A percentile compares a stretch with the other conserved stretches of the same genome.
These are phyloP conservation scores for Pseudanteris insignis DNA, from an alignment of 2,888 invertebrate species.

Conservation along the genomic window DNA sequence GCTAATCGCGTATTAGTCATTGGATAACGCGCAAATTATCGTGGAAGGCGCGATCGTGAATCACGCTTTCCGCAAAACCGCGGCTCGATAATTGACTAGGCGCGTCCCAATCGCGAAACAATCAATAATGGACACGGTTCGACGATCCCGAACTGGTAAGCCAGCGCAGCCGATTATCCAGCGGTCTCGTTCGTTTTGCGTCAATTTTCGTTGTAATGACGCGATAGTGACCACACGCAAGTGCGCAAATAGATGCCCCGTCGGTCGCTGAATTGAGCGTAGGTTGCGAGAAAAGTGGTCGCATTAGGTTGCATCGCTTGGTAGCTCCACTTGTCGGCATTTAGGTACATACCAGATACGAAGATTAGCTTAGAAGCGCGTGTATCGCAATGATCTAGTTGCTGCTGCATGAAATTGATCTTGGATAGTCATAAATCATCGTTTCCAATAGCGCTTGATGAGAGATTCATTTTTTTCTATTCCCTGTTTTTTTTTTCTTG, in stretches of 20 bases:
- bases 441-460: too few species aligned
- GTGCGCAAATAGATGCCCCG: conserved; percentile 15
- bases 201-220: conserved; percentile 40
- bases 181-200: conserved; percentile 33
- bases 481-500: too few species aligned
- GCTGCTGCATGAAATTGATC: too few species aligned
- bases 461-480: too few species aligned
- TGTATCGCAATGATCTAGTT: too few species aligned
- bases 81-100: conserved; percentile 31
- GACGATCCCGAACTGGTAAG: conserved; percentile 17
- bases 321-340: neutral
- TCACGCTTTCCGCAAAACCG: conserved; percentile 41
- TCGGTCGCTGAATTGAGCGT: conserved; percentile 20
- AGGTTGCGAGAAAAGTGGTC: conserved; percentile 24
- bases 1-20: conserved; percentile 45
- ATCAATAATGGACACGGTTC: conserved; percentile 31
- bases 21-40: conserved; percentile 43
- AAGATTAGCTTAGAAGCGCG: conserved; percentile 2
- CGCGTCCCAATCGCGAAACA: conserved; percentile 38
- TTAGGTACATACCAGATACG: conserved; percentile 7
- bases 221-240: conserved; percentile 31
- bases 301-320: conserved; percentile 13
- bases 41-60: conserved; percentile 28
- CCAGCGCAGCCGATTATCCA: conserved; percentile 30
- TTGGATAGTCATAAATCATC: too few species aligned